phyloP scores from a whole-genome alignment of 1,140 invertebrate species.

The Patella vulgata region DNA sequence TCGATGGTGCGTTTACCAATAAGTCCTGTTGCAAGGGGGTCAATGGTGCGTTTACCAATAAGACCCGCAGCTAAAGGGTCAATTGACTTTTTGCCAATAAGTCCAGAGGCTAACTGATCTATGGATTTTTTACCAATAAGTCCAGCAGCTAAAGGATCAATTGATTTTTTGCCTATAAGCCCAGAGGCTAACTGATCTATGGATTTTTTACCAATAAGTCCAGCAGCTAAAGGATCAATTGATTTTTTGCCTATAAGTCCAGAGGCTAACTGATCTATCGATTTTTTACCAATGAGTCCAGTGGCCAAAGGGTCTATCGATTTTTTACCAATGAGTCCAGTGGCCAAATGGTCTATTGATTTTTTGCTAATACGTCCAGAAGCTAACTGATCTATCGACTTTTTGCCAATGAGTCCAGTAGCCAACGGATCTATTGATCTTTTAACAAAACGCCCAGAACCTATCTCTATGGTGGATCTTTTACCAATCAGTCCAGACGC shows the following conservation, averaged over 20 bases:
- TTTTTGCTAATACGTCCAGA: slow-evolving; percentile 43
- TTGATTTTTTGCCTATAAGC: slow-evolving; percentile 38
- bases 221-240: slow-evolving; percentile 24
- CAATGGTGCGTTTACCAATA: slow-evolving; percentile 43
- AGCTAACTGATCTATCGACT: slow-evolving; percentile 32
- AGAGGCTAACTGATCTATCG: slow-evolving; percentile 31
- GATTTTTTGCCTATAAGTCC: slow-evolving; percentile 34
- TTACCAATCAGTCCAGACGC: slow-evolving; percentile 47
- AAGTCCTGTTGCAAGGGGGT: slow-evolving; percentile 40
- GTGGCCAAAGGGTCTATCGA: slow-evolving; percentile 37
- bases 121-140: slow-evolving; percentile 22
- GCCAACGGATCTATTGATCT: slow-evolving; percentile 32
- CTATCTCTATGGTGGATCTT: slow-evolving; percentile 29
- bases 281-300: slow-evolving; percentile 40
- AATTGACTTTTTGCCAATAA: slow-evolving; percentile 42
- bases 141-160: slow-evolving; percentile 12
- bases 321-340: slow-evolving; percentile 43
- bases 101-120: slow-evolving; percentile 40
- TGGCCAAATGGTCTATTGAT: slow-evolving; percentile 34
- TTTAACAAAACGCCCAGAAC: slow-evolving; percentile 46
- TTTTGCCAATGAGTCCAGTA: slow-evolving; percentile 45
- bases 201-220: slow-evolving; percentile 13
- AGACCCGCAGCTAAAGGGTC: slow-evolving; percentile 41
- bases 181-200: slow-evolving; percentile 41
- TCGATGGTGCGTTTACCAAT: slow-evolving; percentile 40